These are phyloP conservation scores for Premnoplex brunnescens DNA, from an alignment of 2,797 vertebrate species.

Conservation along the genomic window DNA sequence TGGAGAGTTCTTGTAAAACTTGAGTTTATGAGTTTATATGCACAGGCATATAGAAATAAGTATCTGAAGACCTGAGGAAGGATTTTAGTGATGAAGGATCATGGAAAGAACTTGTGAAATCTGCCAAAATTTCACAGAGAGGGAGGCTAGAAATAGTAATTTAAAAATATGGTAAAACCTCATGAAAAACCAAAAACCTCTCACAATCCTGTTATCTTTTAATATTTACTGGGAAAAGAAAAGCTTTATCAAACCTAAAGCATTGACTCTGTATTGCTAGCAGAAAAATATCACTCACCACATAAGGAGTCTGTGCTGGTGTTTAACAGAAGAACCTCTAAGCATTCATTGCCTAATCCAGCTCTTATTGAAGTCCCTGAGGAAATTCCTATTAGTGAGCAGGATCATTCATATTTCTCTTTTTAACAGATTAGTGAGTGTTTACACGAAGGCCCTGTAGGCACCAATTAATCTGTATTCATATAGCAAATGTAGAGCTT, in stretches of 20 bases:
- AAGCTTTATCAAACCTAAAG: neutral
- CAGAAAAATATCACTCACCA: neutral
- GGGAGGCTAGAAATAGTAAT: neutral
- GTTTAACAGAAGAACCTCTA: neutral
- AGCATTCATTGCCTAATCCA: neutral
- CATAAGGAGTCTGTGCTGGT: neutral
- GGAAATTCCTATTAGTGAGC: neutral
- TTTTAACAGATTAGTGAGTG: conserved; percentile 11
- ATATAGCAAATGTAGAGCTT: neutral
- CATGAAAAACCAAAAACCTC: neutral
- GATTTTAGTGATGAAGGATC: neutral
- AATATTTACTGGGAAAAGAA: neutral
- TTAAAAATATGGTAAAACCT: neutral
- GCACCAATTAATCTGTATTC: conserved; percentile 3
- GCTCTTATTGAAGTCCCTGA: neutral
- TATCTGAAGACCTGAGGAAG: neutral
- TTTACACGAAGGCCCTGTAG: conserved; percentile 15
- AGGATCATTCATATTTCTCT: conserved; percentile 3
- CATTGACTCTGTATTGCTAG: neutral
- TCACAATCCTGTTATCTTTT: neutral
- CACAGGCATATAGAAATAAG: neutral
- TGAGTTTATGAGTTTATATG: neutral
- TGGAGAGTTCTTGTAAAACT: neutral
- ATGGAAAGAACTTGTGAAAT: conserved; percentile 4
- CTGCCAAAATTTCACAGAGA: neutral